Base-by-base conservation (phyloP, 2,888 invertebrate species). In the Drosophila mayaguana region DNA sequence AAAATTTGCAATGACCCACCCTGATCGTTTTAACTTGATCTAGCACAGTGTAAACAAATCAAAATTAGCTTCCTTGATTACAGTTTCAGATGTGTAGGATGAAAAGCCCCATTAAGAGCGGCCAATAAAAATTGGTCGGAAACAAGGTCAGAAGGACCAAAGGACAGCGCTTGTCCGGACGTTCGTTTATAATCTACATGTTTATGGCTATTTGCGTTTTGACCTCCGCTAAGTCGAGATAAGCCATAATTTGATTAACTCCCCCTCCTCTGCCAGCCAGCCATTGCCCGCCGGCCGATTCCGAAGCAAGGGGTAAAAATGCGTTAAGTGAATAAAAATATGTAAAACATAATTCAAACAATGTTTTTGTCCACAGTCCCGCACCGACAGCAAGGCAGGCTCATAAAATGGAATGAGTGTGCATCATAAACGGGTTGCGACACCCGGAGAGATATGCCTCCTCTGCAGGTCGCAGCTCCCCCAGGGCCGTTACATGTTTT, bases 291-390 rank as follows among this genome's bases (percentile, higher is more conserved):
- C 11, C 38, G 46, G 36, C 2, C 46, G 14, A 16, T 18, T 0
- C n/a, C 9, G 9, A 6, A 14, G 28, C 20, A 16, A 32, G 55
- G 46, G 59, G 46, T 22, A 54, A 54, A 63, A 64, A 69, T 75
- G 86, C 82, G 88, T 84, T 86, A 88, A 86, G 88, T 86, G 86
- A 86, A 86, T 86, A 88, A 88, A 86, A 86, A 88, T 88, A 86
- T 86, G 87, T 88, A 82, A 84, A 75, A 73, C 86, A 87, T 87
- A 87, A 87, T 87, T 87, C 87, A 88, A 81, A 75, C 83, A 79
- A 63, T 36, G 43, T 45, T 34, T 56, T 67, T 66, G 72, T 51
- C 64, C 46, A 62, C 48, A 36, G 48, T 34, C 42, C 18, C 45
- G 25, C 59, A 28, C 42, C 3, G 36, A 50, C 16, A 57, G 71